Base-by-base conservation (phyloP, 30 jellyfish, hydroid and myxozoan genomes). In the Hydra vulgaris region DNA sequence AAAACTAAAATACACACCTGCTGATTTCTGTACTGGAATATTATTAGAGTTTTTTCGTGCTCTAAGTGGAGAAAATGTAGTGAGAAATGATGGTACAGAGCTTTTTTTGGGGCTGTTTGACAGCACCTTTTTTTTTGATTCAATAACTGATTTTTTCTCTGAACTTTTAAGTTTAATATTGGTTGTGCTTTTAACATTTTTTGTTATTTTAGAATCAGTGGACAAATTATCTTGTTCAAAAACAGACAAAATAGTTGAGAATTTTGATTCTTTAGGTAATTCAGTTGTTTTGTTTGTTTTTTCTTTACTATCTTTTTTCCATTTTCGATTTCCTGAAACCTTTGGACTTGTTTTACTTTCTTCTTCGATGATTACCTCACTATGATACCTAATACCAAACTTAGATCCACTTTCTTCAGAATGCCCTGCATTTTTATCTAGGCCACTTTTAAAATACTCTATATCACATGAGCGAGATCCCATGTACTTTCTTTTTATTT, bases 381-480 rank as follows among this genome's bases (percentile, higher is more conserved):
- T 68, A n/a, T 68, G 61, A 12, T 40, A 40, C 12, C 61, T 40
- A 12, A 40, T 40, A 12, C 12, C 61, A n/a, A n/a, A n/a, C n/a
- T n/a, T n/a, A n/a, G n/a, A n/a, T n/a, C n/a, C n/a, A n/a, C n/a
- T 78, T 53, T 78, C 67, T 74, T 17, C 24, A 24, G 24, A 40
- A 74, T 40, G 82, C 15, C 61, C 21, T 54, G 40, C 75, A 17
- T 21, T 66, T 54, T 24, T 54, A 24, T 74, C 82, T n/a, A 78
- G 21, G 20, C 26, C 17, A 78, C 85, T 80, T 0, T 66, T 78
- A 54, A 74, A 78, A 61, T 78, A 78, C 7, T 78, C 85, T 27
- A 78, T 16, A 55, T 78, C 85, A 78, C 68, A 52, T 0, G 83
- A 75, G 18, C 67, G 27, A 40, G 85, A 66, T 22, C 85, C 26